Conservation (phyloP, 2,888 invertebrate species). For the Tuta absoluta region DNA sequence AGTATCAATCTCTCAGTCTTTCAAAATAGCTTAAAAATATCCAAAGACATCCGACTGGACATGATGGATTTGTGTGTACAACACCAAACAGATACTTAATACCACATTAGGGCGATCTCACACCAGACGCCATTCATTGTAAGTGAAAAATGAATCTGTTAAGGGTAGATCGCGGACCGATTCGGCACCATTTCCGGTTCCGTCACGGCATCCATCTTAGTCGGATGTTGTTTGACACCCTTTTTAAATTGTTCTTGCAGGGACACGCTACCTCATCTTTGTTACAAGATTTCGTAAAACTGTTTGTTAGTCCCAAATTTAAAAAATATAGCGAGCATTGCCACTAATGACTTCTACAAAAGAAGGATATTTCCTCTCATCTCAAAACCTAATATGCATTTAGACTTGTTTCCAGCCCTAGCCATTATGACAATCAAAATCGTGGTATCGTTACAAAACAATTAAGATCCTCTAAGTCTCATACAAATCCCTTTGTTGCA, state of each 20-base stretch:
- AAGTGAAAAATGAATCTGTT: constrained; percentile 71
- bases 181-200: constrained; percentile 71
- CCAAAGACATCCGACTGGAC: constrained; percentile 24
- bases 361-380: too few relatives aligned
- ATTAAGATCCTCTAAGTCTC: too few relatives aligned
- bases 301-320: too few relatives aligned
- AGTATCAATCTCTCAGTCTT: not conserved
- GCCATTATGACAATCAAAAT: too few relatives aligned
- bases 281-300: too few relatives aligned
- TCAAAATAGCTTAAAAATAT: constrained; percentile 20
- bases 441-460: too few relatives aligned
- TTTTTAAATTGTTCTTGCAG: constrained; percentile 58
- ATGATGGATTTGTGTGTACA: constrained; percentile 24
- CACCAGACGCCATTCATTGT: constrained; percentile 45
- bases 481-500: too few relatives aligned
- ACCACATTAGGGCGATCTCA: constrained; percentile 45
- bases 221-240: constrained; percentile 69
- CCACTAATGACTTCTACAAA: too few relatives aligned
- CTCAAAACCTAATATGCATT: too few relatives aligned
- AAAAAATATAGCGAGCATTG: too few relatives aligned
- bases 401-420: too few relatives aligned
- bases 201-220: constrained; percentile 68
- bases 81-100: constrained; percentile 40
- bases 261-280: not conserved
- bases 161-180: constrained; percentile 61